phyloP scores from a whole-genome alignment of 1,140 invertebrate genomes.

The Limonius californicus region DNA sequence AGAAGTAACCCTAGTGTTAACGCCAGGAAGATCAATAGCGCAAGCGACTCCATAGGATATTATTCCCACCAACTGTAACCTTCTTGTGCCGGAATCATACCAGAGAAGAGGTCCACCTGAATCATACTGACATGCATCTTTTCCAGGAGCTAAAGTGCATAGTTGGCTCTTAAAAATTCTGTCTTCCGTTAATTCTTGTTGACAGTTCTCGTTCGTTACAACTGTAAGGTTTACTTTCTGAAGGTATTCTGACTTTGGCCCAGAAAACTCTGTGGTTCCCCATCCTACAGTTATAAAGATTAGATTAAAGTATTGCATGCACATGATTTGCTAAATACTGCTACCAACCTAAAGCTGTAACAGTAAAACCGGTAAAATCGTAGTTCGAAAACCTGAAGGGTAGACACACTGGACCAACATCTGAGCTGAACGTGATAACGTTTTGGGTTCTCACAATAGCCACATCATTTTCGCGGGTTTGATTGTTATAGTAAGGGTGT shows the following conservation, averaged over 20 bases:
- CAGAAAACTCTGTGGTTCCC: conserved; percentile 57
- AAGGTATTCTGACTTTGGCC: conserved; percentile 53
- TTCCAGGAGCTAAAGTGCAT: conserved; percentile 61
- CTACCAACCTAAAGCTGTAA: conserved; percentile 52
- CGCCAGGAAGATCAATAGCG: conserved; percentile 46
- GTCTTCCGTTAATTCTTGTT: conserved; percentile 28
- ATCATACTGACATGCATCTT: conserved; percentile 67
- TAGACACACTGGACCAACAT: conserved; percentile 63
- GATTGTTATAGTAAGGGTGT: conserved; percentile 46
- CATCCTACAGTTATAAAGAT: conserved; percentile 52
- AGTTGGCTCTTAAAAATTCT: conserved; percentile 54
- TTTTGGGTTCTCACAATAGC: conserved; percentile 53
- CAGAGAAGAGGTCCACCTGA: conserved; percentile 66
- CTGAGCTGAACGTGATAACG: conserved; percentile 51
- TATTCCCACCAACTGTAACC: conserved; percentile 52
- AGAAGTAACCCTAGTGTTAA: conserved; percentile 53
- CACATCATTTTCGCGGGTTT: conserved; percentile 57
- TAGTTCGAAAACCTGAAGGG: conserved; percentile 54
- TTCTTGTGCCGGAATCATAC: conserved; percentile 48
- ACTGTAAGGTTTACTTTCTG: conserved; percentile 59
- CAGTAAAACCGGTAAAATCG: conserved; percentile 49
- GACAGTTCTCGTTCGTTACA: conserved; percentile 52
- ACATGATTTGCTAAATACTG: neutral
- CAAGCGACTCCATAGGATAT: conserved; percentile 56
- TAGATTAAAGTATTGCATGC: too few relatives aligned